Percentiles rank a stretch among this genome's conserved stretches.
phyloP scores from a whole-genome alignment of 2,113 vertebrate genomes.

The Caranx ignobilis region DNA sequence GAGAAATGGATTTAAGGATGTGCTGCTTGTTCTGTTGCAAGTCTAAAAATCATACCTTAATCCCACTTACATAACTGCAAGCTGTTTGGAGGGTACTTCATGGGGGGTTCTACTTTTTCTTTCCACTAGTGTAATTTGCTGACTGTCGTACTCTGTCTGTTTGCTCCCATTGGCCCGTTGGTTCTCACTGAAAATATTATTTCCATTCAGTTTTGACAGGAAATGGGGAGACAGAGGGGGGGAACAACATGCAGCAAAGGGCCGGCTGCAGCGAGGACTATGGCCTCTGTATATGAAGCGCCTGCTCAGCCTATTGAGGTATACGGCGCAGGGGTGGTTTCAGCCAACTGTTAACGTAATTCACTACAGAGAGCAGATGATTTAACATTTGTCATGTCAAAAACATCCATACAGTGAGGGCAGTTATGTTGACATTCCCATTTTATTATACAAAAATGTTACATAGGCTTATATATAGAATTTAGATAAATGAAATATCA shows the following conservation, averaged over 20 bases:
- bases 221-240: too few relatives aligned
- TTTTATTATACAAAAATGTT: not conserved
- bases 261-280: too few relatives aligned
- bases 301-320: too few relatives aligned
- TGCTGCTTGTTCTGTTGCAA: conserved; percentile 49
- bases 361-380: not conserved
- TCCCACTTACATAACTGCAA: conserved; percentile 58
- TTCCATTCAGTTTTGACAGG: too few relatives aligned
- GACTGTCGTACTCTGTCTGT: not conserved
- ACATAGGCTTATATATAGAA: too few relatives aligned
- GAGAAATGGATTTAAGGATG: conserved; percentile 53
- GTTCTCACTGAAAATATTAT: not conserved
- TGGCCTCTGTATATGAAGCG: too few relatives aligned
- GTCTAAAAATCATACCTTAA: conserved; percentile 51
- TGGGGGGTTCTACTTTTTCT: conserved; percentile 31
- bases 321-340: not conserved
- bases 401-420: not conserved
- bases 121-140: conserved; percentile 17
- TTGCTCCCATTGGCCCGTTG: not conserved
- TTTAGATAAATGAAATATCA: too few relatives aligned
- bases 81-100: conserved; percentile 48
- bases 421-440: not conserved
- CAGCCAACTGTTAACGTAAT: not conserved
- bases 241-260: too few relatives aligned
- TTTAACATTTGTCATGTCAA: not conserved